These are phyloP conservation scores for Diaperis boleti DNA, from an alignment of 2,888 invertebrate genomes.

Conservation along the genomic window DNA sequence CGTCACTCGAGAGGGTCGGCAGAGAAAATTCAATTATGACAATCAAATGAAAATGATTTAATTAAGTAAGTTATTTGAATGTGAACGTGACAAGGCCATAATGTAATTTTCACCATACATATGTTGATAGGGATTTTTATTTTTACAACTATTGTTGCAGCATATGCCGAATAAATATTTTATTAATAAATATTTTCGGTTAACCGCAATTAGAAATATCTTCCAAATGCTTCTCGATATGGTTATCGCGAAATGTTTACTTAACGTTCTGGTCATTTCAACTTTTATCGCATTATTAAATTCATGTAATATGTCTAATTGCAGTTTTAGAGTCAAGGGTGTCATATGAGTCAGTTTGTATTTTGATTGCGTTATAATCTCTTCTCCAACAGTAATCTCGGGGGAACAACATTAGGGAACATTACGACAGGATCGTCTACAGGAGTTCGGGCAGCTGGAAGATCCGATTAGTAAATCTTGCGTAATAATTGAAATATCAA, in stretches of 20 bases:
- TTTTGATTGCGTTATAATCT: constrained; percentile 55
- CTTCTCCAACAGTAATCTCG: constrained; percentile 58
- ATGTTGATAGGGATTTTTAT: constrained; percentile 40
- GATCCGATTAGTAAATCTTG: constrained; percentile 65
- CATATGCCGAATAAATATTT: constrained; percentile 41
- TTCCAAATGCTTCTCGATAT: constrained; percentile 30
- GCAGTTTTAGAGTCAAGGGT: constrained; percentile 24
- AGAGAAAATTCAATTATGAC: constrained; percentile 47
- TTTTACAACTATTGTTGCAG: constrained; percentile 31
- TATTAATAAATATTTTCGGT: constrained; percentile 39
- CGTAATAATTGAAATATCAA: constrained; percentile 65
- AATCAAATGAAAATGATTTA: constrained; percentile 47
- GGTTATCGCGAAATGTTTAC: constrained; percentile 19
- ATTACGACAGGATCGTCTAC: constrained; percentile 49
- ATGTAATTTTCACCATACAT: constrained; percentile 42
- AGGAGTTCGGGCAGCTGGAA: constrained; percentile 60
- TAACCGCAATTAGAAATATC: constrained; percentile 31
- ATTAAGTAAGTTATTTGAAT: constrained; percentile 44
- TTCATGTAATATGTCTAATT: constrained; percentile 19
- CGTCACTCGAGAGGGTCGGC: constrained; percentile 27
- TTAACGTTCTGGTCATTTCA: constrained; percentile 20
- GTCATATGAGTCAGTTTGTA: constrained; percentile 30
- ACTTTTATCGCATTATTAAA: constrained; percentile 25
- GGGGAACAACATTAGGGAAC: constrained; percentile 45
- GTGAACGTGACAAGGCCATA: constrained; percentile 23